Conservation (phyloP, 2,797 vertebrate species). For the Galaxias olidus region DNA sequence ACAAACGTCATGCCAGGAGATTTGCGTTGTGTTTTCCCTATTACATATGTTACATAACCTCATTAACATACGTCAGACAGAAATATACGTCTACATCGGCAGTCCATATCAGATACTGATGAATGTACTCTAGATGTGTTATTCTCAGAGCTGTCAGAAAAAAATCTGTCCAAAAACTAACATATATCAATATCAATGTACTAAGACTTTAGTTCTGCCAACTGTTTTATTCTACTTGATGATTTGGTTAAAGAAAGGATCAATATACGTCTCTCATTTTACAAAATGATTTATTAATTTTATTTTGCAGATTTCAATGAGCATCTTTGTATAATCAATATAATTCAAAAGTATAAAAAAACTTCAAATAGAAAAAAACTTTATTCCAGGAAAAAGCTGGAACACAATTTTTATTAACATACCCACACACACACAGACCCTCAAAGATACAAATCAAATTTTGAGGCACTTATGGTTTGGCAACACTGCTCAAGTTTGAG, state of each 20-base stretch:
- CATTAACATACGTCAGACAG: neutral
- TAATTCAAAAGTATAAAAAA: slow-evolving; percentile 73
- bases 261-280: slow-evolving; percentile 60
- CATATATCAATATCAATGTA: slow-evolving; percentile 39
- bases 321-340: slow-evolving; percentile 78
- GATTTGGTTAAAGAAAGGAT: slow-evolving; percentile 60
- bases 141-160: no score
- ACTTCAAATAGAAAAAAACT: slow-evolving; percentile 54
- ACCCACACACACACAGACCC: no score
- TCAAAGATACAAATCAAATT: slow-evolving; percentile 47
- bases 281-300: slow-evolving; percentile 75
- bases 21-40: neutral
- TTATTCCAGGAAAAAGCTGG: slow-evolving; percentile 60
- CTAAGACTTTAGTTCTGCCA: slow-evolving; percentile 35
- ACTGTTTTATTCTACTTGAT: slow-evolving; percentile 37
- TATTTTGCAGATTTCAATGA: slow-evolving; percentile 61
- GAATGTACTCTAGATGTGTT: neutral
- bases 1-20: slow-evolving; percentile 21
- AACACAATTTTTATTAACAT: slow-evolving; percentile 41
- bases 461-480: slow-evolving; percentile 68
- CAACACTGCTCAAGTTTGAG: slow-evolving; percentile 59
- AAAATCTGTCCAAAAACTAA: slow-evolving; percentile 29
- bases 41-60: neutral
- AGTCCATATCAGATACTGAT: slow-evolving; percentile 19
- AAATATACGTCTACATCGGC: slow-evolving; percentile 5